Conservation (phyloP, 2,113 vertebrate species). For the Phaethornis superciliosus region DNA sequence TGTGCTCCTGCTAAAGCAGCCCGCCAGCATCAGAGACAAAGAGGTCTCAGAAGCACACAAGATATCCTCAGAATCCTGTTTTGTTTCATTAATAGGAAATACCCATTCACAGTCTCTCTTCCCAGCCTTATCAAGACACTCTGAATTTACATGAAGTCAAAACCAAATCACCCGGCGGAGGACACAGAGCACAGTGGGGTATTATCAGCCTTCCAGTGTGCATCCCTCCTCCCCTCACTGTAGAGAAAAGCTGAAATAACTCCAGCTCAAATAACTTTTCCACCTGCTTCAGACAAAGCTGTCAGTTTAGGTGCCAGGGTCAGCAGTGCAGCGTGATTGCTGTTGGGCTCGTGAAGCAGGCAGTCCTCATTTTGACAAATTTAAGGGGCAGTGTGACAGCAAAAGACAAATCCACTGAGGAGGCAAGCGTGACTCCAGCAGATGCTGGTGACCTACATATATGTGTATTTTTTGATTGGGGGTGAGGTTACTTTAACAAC, state of each 20-base stretch:
- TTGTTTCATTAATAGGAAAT: not conserved
- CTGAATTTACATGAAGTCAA: not conserved
- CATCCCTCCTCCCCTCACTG: not conserved
- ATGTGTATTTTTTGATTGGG: not conserved
- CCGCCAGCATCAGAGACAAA: not conserved
- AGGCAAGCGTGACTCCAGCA: not conserved
- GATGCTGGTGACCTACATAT: not conserved
- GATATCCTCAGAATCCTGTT: not conserved
- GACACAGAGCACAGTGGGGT: not conserved
- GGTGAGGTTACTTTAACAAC: not conserved
- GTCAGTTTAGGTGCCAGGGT: not conserved
- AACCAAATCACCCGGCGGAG: not conserved
- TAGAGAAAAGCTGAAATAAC: not conserved
- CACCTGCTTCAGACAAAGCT: not conserved
- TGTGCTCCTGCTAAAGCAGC: not conserved
- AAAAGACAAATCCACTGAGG: not conserved
- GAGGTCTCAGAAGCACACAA: not conserved
- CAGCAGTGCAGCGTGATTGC: not conserved
- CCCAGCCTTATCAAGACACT: not conserved
- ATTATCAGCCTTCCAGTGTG: not conserved
- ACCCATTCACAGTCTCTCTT: not conserved
- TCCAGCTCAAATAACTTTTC: not conserved
- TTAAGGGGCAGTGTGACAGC: not conserved
- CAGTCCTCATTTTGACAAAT: not conserved
- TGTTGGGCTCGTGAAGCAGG: not conserved